A percentile compares a stretch with the other conserved stretches of the same genome.
phyloP scores from a whole-genome alignment of 37 sponge, comb jelly and placozoan species.

The Ianthella basta region DNA sequence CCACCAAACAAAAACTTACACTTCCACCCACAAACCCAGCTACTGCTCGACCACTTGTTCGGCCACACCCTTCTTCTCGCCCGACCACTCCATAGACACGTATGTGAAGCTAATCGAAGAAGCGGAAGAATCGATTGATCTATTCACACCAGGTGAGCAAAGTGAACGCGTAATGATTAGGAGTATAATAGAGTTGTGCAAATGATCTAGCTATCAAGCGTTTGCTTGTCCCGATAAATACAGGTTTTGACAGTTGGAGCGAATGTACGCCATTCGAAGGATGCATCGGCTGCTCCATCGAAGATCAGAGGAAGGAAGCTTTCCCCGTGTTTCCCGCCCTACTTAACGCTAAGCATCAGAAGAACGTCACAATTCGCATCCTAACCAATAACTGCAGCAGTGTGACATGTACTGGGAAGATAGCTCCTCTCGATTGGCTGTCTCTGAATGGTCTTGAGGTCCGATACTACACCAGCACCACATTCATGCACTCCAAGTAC shows the following conservation, averaged over 20 bases:
- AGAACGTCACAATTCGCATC: constrained; percentile 49
- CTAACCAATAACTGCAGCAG: constrained; percentile 76
- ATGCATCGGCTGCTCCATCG: constrained; percentile 69
- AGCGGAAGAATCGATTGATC: constrained; percentile 67
- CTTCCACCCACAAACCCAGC: constrained; percentile 40
- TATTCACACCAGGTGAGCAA: constrained; percentile 77
- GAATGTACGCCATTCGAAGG: constrained; percentile 63
- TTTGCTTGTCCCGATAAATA: too few relatives aligned
- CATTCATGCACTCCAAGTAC: constrained; percentile 85
- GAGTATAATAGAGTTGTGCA: too few relatives aligned
- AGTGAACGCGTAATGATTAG: neutral
- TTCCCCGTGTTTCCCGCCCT: constrained; percentile 88
- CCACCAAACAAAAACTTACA: constrained; percentile 76
- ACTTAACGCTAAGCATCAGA: constrained; percentile 77
- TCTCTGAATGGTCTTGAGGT: constrained; percentile 70
- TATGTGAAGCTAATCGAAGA: constrained; percentile 74
- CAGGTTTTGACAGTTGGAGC: constrained; percentile 86
- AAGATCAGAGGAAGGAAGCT: constrained; percentile 57
- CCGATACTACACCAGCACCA: constrained; percentile 66
- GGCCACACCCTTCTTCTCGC: constrained; percentile 90
- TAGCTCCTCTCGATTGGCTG: constrained; percentile 84
- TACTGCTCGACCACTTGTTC: constrained; percentile 53
- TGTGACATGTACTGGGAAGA: constrained; percentile 52
- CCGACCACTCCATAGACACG: constrained; percentile 74
- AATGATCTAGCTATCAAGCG: neutral